Base-by-base conservation (phyloP, 2,797 vertebrate species). In the Salmo trutta region DNA sequence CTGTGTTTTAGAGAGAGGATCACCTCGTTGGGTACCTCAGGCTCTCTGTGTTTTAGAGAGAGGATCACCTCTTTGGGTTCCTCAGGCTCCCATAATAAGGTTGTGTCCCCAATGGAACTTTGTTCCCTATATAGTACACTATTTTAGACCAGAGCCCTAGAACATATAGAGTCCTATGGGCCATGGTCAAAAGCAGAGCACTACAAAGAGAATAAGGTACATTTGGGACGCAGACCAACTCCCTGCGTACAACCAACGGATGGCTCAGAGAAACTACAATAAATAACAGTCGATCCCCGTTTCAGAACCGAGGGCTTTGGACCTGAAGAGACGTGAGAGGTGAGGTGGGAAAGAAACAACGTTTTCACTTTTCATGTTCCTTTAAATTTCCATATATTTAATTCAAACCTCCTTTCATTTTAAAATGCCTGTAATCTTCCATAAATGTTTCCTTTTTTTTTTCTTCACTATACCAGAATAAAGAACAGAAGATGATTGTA, bases 241-340 rank as follows among this genome's bases (percentile, higher is more conserved):
- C 36, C 53, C 66, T 41, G 19, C 72, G 16, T 64, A 81, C 77
- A 82, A 80, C 78, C 72, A 24, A 24, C 24, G 0, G 36, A 79
- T 77, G 65, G 79, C 64, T 82, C 75, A 64, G 71, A 80, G 75
- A 36, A 27, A 66, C 51, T 71, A 80, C 69, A 65, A 82, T 76
- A 36, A 80, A 75, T 81, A 77, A 78, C n/a, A 80, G 16, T 74
- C n/a, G 77, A 10, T 77, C 79, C 75, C n/a, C 79, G 80, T 80
- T 81, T 79, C 59, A 77, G 66, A 79, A 79, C 79, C 81, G 27
- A 29, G 27, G 27, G 27, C 27, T 24, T 24, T 24, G 62, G 24
- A 24, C 24, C 24, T 24, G 24, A 24, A 24, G 24, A 24, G 24
- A 24, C 24, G 24, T 24, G 24, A 24, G 24, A 24, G 24, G 24